These are phyloP conservation scores for Drosophila kanekoi DNA, from an alignment of 2,888 invertebrate genomes.

Conservation along the genomic window DNA sequence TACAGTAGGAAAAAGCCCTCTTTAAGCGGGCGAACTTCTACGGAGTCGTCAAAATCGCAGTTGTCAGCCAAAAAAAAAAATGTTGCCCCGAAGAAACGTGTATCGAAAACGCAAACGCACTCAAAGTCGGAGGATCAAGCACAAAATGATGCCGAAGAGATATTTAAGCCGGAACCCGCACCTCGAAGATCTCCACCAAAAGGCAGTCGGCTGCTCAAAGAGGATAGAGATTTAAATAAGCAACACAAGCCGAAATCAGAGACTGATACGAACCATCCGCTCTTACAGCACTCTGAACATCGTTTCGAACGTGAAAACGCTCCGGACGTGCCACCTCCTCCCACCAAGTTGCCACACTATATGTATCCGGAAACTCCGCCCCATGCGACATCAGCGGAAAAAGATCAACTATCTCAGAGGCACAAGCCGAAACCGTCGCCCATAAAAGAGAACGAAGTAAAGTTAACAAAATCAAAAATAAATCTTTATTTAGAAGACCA, in stretches of 20 bases:
- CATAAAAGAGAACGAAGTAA: slow-evolving; percentile 85
- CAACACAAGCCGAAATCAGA: slow-evolving; percentile 84
- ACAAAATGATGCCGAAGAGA: slow-evolving; percentile 84
- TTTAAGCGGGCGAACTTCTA: slow-evolving; percentile 73
- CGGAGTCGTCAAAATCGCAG: slow-evolving; percentile 72
- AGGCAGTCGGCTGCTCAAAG: slow-evolving; percentile 82
- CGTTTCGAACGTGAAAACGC: slow-evolving; percentile 88
- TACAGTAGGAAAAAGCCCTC: slow-evolving; percentile 86
- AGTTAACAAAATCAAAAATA: slow-evolving; percentile 82
- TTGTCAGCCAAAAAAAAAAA: slow-evolving; percentile 64
- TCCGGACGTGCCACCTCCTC: slow-evolving; percentile 85
- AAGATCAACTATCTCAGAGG: slow-evolving; percentile 52
- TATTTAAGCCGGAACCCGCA: slow-evolving; percentile 85
- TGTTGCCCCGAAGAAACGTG: slow-evolving; percentile 69
- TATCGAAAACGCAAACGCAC: slow-evolving; percentile 77
- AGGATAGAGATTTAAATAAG: slow-evolving; percentile 87
- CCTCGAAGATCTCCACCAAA: slow-evolving; percentile 83
- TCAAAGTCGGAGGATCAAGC: slow-evolving; percentile 73
- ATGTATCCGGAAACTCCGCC: slow-evolving; percentile 87
- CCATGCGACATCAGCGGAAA: slow-evolving; percentile 78
- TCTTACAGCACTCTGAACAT: slow-evolving; percentile 92
- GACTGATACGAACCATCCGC: slow-evolving; percentile 88
- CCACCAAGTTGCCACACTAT: slow-evolving; percentile 88
- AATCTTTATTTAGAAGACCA: slow-evolving; percentile 77
- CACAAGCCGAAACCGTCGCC: slow-evolving; percentile 83